Percentiles rank a stretch among this genome's conserved stretches.
These are phyloP conservation scores for Propithecus perrieri DNA, from an alignment of 2,797 vertebrate species.

Conservation along the genomic window DNA sequence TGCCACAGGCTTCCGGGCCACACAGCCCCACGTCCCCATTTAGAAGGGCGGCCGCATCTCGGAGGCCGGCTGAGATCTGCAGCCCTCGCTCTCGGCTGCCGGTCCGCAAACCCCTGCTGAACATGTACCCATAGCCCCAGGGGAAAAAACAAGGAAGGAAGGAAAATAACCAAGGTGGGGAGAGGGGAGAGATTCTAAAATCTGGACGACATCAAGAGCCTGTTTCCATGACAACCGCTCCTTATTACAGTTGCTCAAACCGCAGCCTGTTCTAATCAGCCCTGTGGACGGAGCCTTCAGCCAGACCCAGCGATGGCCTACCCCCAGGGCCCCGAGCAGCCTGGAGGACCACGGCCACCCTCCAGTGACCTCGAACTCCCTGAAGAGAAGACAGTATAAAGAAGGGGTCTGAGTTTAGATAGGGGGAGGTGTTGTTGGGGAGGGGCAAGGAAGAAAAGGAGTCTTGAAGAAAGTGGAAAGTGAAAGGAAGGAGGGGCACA, in stretches of 20 bases:
- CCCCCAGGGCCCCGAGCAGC: not conserved
- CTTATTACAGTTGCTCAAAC: slow-evolving; percentile 83
- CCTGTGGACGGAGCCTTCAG: slow-evolving; percentile 65
- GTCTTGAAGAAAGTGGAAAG: not conserved
- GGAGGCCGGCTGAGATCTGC: not conserved
- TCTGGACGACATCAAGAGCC: slow-evolving; percentile 86
- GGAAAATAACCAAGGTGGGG: slow-evolving; percentile 54
- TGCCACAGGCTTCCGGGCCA: not conserved
- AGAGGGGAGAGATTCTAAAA: slow-evolving; percentile 82
- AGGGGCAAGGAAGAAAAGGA: not conserved
- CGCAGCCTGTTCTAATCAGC: slow-evolving; percentile 83
- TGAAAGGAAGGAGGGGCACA: not conserved
- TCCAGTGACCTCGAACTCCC: not conserved
- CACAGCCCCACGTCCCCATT: not conserved
- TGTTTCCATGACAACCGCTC: slow-evolving; percentile 87
- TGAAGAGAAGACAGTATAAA: not conserved
- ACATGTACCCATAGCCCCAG: slow-evolving; percentile 62
- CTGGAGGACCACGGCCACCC: not conserved
- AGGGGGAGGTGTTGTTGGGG: not conserved
- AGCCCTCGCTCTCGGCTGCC: not conserved
- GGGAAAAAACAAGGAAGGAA: slow-evolving; percentile 57
- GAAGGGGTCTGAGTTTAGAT: not conserved
- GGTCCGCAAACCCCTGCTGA: not conserved
- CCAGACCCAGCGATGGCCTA: not conserved
- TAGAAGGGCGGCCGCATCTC: fast-evolving